These are phyloP conservation scores for Rhinella marina DNA, from an alignment of 2,797 vertebrate genomes.

Conservation along the genomic window DNA sequence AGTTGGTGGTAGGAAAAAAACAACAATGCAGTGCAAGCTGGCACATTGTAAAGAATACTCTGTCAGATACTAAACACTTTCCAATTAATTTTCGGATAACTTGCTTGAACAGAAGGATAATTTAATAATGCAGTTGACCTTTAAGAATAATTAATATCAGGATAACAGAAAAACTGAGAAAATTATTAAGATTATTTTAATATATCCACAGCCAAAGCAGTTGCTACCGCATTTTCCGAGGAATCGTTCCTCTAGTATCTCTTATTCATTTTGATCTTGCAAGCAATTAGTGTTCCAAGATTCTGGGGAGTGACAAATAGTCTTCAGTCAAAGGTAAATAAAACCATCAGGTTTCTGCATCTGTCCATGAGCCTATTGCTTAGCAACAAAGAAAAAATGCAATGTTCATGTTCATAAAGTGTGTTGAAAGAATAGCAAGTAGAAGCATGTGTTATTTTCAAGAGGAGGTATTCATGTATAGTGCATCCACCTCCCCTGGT, in stretches of 20 bases:
- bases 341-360: constrained; percentile 58
- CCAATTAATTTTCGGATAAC: constrained; percentile 84
- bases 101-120: constrained; percentile 82
- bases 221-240: constrained; percentile 54
- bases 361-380: constrained; percentile 48
- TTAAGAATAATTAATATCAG: constrained; percentile 86
- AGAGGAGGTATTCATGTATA: constrained; percentile 8
- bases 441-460: constrained; percentile 40
- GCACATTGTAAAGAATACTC: constrained; percentile 17
- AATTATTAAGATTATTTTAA: constrained; percentile 78
- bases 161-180: constrained; percentile 76
- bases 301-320: constrained; percentile 58
- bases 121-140: constrained; percentile 80
- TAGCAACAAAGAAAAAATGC: constrained; percentile 56
- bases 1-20: constrained; percentile 51
- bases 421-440: constrained; percentile 52
- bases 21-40: constrained; percentile 50
- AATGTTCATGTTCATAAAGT: constrained; percentile 50
- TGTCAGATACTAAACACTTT: constrained; percentile 72
- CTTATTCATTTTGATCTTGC: constrained; percentile 61
- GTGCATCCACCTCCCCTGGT: not conserved
- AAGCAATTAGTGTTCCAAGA: constrained; percentile 58
- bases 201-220: constrained; percentile 63
- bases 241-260: constrained; percentile 52
- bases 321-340: constrained; percentile 51